Base-by-base conservation (phyloP, 1,140 invertebrate genomes). In the Leptinotarsa texana region DNA sequence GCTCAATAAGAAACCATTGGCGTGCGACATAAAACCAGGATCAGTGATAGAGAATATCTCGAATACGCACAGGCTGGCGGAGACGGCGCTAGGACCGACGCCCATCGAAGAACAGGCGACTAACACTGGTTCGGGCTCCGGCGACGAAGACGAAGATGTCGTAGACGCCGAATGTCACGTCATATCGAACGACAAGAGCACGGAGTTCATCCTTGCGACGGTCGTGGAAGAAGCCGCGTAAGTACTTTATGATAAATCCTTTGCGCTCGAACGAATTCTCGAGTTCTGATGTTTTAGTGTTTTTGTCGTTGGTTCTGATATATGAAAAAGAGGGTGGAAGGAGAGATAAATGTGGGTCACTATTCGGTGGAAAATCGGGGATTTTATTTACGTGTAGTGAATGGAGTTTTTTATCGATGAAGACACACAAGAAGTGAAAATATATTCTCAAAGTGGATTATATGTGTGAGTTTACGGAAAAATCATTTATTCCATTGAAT, bases 1-100 rank as follows among this genome's bases (percentile, higher is more conserved):
- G 68, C 90, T 91, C 42, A 92, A 91, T 47, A 89, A 93, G 76
- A 94, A 93, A 84, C 91, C 93, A 4, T 89, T 92, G 75, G 89
- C 89, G 13, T 88, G 90, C 63, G 91, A 93, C 70, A 91, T 92
- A 72, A 92, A 91, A 75, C 92, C 92, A 2, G 93, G 93, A 42
- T 93, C 93, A 81, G 93, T 96, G 78, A 96, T 96, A 84, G 94
- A 96, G 86, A 96, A 96, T 85, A 89, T 96, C 69, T 92, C 93
- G 51, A 93, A 94, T 82, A 95, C 94, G 1, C 87, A 91, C 74
- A 87, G 93, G 79, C 88, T 96, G 80, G 93, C 93, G 33, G 94
- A 96, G 85, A 96, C 94, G 63, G 90, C 93, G 13, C 84, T 95
- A 66, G 91, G 92, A 73, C 89, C 90, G 13, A 84, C 86, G 76